Evolutionary conservation across 2,113 vertebrate species (phyloP).

Genomic region (Numenius arquata): DNA sequence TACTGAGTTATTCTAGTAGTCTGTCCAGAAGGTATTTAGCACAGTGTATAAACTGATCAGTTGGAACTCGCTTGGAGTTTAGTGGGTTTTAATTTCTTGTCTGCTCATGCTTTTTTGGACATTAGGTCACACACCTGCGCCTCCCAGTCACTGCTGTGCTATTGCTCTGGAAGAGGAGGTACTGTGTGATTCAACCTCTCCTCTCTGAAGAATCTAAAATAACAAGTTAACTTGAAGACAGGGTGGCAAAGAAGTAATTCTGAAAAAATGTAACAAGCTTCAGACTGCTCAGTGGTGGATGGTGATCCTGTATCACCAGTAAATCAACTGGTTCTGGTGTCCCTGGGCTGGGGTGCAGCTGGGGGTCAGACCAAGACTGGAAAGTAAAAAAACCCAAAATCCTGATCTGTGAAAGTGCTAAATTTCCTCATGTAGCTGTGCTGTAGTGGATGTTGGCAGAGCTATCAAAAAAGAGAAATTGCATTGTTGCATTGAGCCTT

Average conservation of each 20-base stretch:
- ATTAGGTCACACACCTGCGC: not conserved
- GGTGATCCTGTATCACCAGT: not conserved
- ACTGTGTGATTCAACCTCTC: not conserved
- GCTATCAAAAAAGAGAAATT: not conserved
- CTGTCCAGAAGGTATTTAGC: not conserved
- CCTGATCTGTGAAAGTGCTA: not conserved
- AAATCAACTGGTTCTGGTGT: not conserved
- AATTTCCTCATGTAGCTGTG: not conserved
- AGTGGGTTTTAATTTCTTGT: not conserved
- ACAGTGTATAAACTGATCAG: not conserved
- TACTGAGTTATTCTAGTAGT: not conserved
- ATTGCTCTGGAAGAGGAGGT: not conserved
- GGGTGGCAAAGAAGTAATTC: not conserved
- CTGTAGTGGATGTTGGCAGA: not conserved
- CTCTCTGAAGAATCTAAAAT: not conserved
- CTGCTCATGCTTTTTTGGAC: not conserved
- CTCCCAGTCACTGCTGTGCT: not conserved
- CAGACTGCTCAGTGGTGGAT: not conserved
- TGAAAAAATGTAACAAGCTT: not conserved
- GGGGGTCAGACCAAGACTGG: not conserved
- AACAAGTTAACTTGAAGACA: not conserved
- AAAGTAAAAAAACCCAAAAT: not conserved
- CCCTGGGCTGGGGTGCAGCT: not conserved
- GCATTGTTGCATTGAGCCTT: not conserved
- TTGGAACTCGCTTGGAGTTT: not conserved